Conservation (phyloP, 1,140 invertebrate species). For the Dendroctonus valens region DNA sequence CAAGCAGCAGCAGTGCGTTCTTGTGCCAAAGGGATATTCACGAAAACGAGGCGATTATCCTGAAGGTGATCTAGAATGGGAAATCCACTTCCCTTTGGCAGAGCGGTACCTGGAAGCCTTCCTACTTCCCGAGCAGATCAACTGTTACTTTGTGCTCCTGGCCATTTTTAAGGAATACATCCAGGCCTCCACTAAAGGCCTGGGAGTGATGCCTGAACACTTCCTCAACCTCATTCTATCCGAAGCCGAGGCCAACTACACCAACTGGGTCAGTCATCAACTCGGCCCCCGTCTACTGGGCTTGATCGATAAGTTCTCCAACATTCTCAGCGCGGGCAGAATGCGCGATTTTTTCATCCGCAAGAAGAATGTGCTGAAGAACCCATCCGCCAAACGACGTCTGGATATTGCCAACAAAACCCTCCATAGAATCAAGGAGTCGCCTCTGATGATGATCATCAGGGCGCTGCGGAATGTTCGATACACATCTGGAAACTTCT, state of each 20-base stretch:
- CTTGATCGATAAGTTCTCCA: constrained; percentile 58
- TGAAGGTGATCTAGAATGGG: constrained; percentile 63
- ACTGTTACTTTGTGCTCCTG: constrained; percentile 64
- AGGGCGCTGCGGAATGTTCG: constrained; percentile 64
- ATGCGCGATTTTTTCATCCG: constrained; percentile 72
- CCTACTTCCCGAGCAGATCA: constrained; percentile 65
- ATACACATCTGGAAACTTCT: constrained; percentile 54
- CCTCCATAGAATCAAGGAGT: constrained; percentile 62
- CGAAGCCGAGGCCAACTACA: constrained; percentile 68
- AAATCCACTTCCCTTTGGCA: constrained; percentile 68
- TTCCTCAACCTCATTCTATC: constrained; percentile 73
- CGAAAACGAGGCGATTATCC: background rate
- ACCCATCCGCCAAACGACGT: constrained; percentile 58
- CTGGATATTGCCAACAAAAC: constrained; percentile 63
- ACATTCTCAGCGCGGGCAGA: constrained; percentile 55
- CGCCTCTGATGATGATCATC: constrained; percentile 65
- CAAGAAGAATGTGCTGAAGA: constrained; percentile 69
- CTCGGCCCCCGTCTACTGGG: constrained; percentile 64
- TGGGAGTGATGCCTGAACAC: constrained; percentile 62
- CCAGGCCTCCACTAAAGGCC: constrained; percentile 57
- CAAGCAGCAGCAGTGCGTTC: constrained; percentile 62
- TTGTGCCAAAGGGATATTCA: constrained; percentile 61
- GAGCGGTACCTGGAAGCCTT: constrained; percentile 69
- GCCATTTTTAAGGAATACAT: constrained; percentile 67
- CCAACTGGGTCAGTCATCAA: constrained; percentile 67